Percentiles rank a stretch among this genome's conserved stretches.
phyloP scores from a whole-genome alignment of 1,140 invertebrate species.

The Diprion similis region DNA sequence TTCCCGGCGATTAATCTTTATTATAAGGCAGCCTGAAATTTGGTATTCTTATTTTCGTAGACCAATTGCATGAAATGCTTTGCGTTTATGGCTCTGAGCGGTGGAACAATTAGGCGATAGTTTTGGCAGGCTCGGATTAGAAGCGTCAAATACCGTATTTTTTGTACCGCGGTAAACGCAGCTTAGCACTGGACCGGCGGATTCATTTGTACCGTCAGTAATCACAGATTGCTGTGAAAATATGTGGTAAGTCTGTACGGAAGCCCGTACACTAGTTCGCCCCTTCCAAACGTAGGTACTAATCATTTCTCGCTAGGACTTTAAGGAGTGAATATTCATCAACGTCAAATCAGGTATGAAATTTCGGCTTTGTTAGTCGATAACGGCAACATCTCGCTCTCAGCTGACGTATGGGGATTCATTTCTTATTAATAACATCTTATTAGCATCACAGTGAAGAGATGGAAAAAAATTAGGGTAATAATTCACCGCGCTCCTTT shows the following conservation, averaged over 20 bases:
- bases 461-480: slow-evolving; percentile 36
- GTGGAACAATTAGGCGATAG: not conserved
- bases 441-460: slow-evolving; percentile 37
- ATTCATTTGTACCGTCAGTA: too few species aligned
- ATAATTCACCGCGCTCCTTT: slow-evolving; percentile 36
- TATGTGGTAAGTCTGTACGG: too few species aligned
- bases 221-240: too few species aligned
- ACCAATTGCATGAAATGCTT: not conserved
- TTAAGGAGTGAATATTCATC: slow-evolving; percentile 2
- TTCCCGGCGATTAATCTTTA: slow-evolving; percentile 2
- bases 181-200: too few species aligned
- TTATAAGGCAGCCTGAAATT: not conserved
- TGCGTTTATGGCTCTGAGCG: not conserved
- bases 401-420: slow-evolving; percentile 38
- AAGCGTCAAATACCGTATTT: not conserved
- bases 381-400: slow-evolving; percentile 41
- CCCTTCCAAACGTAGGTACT: not conserved
- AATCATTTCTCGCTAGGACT: not conserved
- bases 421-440: slow-evolving; percentile 45
- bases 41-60: slow-evolving; percentile 1
- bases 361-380: slow-evolving; percentile 27
- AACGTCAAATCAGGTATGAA: slow-evolving; percentile 7
- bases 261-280: not conserved
- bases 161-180: too few species aligned
- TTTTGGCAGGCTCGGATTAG: not conserved